These are phyloP conservation scores for Camponotus pennsylvanicus DNA, from an alignment of 1,140 invertebrate genomes.

Conservation along the genomic window DNA sequence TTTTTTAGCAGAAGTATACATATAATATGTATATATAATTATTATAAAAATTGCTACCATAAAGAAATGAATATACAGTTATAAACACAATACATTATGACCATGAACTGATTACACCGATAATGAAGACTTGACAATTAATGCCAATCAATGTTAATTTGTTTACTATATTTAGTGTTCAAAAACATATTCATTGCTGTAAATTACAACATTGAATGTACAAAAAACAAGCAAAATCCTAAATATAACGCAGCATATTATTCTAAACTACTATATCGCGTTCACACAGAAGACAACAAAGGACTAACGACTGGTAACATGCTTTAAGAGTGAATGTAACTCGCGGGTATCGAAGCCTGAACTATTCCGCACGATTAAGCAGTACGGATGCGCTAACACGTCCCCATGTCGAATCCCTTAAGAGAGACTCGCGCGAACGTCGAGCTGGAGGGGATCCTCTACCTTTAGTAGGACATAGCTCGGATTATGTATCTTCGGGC, in stretches of 20 bases:
- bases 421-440: constrained; percentile 71
- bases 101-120: not conserved
- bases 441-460: constrained; percentile 67
- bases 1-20: not conserved
- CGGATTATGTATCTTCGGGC: constrained; percentile 64
- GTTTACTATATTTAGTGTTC: not conserved
- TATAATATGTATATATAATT: not conserved
- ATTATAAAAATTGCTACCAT: not conserved
- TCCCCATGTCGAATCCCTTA: constrained; percentile 17
- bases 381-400: constrained; percentile 36
- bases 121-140: not conserved
- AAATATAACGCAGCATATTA: not conserved
- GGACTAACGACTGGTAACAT: constrained; percentile 15
- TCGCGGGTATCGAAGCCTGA: not conserved
- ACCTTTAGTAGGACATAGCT: constrained; percentile 74
- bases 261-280: not conserved
- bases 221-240: not conserved
- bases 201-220: not conserved
- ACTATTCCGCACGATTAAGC: constrained; percentile 37
- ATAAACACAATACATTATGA: not conserved
- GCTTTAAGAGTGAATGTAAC: constrained; percentile 21
- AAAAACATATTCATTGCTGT: not conserved
- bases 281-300: not conserved
- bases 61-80: constrained; percentile 26
- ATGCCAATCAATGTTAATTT: not conserved